Base-by-base conservation (phyloP, 2,888 invertebrate genomes). In the Lasioglossum figueresi region DNA sequence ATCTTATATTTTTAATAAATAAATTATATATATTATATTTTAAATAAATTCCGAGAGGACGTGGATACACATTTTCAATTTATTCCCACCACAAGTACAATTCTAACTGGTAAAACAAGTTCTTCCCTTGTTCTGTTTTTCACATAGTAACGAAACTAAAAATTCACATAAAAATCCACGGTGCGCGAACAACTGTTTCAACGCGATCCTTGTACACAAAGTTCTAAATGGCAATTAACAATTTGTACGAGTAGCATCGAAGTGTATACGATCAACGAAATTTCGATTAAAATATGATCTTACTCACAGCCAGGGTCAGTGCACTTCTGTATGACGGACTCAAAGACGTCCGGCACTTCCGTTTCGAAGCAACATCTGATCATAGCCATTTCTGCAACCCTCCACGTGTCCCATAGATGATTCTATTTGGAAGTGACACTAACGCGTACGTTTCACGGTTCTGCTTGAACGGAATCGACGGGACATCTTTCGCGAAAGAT, bases 301-400 rank as follows among this genome's bases (percentile, higher is more conserved):
- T 95, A 97, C 98, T 98, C 96, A 98, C 98, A 98, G 93, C 97
- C 96, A 82, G 97, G 97, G 95, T 97, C 97, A 72, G 98, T 97
- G 94, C 98, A 98, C 95, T 98, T 98, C 95, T 97, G 97, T 68
- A 97, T 96, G 91, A 97, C 96, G 34, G 97, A 96, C 92, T 98
- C 98, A 87, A 98, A 95, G 93, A 97, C 96, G 94, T 98, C 97
- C 27, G 97, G 96, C 59, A 97, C 95, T 93, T 98, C 97, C 78
- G 97, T 96, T 93, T 98, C 97, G 94, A 98, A 98, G 95, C 98
- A 98, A 95, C 98, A 98, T 94, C 97, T 97, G 88, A 98, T 96
- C 88, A 97, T 96, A 90, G 97, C 96, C 97, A 97, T 97, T 23
- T 73, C 43, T 31, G 31, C 34, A 14, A 8, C 1, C 27, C 43